Percentiles rank a stretch among this genome's conserved stretches.
Evolutionary conservation across 2,113 vertebrate species (phyloP).

Genomic region (Serilophus lunatus): DNA sequence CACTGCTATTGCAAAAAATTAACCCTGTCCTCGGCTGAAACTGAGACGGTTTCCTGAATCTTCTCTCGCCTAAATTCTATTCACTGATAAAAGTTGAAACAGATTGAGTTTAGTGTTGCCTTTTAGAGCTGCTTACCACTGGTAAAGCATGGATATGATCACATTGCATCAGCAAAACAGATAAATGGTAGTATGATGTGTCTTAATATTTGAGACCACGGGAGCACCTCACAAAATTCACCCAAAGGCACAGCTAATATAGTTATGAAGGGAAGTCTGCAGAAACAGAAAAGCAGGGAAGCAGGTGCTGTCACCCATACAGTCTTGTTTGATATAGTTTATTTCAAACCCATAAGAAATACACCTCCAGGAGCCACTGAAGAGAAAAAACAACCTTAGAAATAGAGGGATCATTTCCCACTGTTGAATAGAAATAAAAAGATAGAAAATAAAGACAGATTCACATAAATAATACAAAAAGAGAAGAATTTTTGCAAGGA

Average conservation of each 20-base stretch:
- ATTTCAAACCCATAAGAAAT: not conserved
- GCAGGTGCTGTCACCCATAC: not conserved
- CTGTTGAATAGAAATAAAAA: not conserved
- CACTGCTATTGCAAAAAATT: not conserved
- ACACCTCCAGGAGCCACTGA: not conserved
- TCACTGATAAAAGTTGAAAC: not conserved
- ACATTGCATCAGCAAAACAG: not conserved
- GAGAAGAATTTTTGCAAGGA: not conserved
- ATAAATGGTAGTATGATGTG: accelerated
- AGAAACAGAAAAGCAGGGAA: not conserved
- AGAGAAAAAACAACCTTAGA: not conserved
- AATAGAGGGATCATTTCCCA: not conserved
- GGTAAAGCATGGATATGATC: not conserved
- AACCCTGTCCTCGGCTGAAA: not conserved
- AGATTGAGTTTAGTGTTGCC: not conserved
- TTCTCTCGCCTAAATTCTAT: not conserved
- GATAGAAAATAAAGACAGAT: not conserved
- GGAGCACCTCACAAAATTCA: not conserved
- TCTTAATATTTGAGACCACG: not conserved
- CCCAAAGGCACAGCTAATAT: not conserved
- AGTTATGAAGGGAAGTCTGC: not conserved
- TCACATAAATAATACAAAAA: not conserved
- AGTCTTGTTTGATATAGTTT: not conserved
- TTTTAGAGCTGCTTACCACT: not conserved
- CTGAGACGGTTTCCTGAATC: not conserved